These are phyloP conservation scores for Eucriotettix oculatus DNA, from an alignment of 2,888 invertebrate genomes.

Conservation along the genomic window DNA sequence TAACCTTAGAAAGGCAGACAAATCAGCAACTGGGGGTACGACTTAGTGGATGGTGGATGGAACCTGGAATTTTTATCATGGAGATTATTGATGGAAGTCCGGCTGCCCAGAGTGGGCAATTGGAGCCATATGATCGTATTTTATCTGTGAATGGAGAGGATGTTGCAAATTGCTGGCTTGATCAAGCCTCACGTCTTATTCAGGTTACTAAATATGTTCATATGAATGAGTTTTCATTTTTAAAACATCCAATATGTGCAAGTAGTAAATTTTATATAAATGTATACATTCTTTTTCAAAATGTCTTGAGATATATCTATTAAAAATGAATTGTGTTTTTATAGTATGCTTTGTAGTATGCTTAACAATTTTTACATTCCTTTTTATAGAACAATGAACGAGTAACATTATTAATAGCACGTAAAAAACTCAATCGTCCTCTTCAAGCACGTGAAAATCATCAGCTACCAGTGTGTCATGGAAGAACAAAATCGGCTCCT, in stretches of 20 bases:
- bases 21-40: conserved; percentile 26
- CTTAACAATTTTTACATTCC: neutral
- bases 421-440: conserved; percentile 9
- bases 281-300: too few relatives aligned
- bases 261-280: too few relatives aligned
- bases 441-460: conserved; percentile 1
- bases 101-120: conserved; percentile 25
- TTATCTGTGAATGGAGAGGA: conserved; percentile 29
- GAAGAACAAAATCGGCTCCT: conserved; percentile 17
- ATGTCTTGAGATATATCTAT: too few relatives aligned
- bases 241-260: too few relatives aligned
- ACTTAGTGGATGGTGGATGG: conserved; percentile 14
- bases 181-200: conserved; percentile 24
- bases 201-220: conserved; percentile 11
- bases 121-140: conserved; percentile 28
- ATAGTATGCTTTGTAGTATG: neutral
- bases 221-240: too few relatives aligned
- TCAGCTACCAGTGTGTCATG: conserved; percentile 13
- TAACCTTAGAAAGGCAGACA: conserved; percentile 23
- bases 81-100: conserved; percentile 23
- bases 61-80: conserved; percentile 19
- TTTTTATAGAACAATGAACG: conserved; percentile 13
- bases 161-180: conserved; percentile 25
- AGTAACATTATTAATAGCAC: conserved; percentile 14
- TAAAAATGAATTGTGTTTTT: neutral